phyloP scores from a whole-genome alignment of 2,888 invertebrate species.

The Hydrotaea cyrtoneurina region DNA sequence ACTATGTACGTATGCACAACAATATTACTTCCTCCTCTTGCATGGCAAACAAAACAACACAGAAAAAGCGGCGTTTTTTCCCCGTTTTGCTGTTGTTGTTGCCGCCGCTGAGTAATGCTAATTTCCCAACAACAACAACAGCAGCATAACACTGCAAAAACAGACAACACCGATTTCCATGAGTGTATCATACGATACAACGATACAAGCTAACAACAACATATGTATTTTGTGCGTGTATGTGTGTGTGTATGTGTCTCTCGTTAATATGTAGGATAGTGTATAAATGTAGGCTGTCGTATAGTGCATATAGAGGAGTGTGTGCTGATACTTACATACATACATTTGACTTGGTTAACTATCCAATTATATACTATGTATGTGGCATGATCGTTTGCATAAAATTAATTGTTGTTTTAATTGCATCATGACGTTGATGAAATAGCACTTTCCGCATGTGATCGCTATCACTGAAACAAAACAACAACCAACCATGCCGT shows the following conservation, averaged over 20 bases:
- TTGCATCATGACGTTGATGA: conserved; percentile 66
- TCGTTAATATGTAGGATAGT: conserved; percentile 9
- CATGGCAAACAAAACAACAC: conserved; percentile 7
- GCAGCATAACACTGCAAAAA: not conserved
- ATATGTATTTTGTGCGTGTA: not conserved
- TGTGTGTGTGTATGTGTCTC: not conserved
- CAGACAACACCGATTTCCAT: not conserved
- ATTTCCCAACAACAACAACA: conserved; percentile 1
- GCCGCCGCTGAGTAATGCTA: conserved; percentile 32
- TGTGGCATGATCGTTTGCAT: conserved; percentile 66
- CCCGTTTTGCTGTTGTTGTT: not conserved
- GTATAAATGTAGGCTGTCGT: conserved; percentile 26
- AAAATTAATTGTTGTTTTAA: conserved; percentile 69
- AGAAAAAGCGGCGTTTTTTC: not conserved
- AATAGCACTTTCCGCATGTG: conserved; percentile 63
- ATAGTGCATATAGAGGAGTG: no score
- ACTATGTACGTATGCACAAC: not conserved
- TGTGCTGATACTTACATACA: not conserved
- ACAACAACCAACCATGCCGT: conserved; percentile 12
- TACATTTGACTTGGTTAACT: conserved; percentile 37
- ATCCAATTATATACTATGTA: conserved; percentile 47
- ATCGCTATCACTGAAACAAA: conserved; percentile 44
- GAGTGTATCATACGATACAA: conserved; percentile 9
- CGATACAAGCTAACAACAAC: not conserved
- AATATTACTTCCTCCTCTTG: conserved; percentile 29